Evolutionary conservation across 2,888 invertebrate genomes (phyloP), one percentile per base, ranked within the genome.

Genomic region (Halictus quadricinctus): DNA sequence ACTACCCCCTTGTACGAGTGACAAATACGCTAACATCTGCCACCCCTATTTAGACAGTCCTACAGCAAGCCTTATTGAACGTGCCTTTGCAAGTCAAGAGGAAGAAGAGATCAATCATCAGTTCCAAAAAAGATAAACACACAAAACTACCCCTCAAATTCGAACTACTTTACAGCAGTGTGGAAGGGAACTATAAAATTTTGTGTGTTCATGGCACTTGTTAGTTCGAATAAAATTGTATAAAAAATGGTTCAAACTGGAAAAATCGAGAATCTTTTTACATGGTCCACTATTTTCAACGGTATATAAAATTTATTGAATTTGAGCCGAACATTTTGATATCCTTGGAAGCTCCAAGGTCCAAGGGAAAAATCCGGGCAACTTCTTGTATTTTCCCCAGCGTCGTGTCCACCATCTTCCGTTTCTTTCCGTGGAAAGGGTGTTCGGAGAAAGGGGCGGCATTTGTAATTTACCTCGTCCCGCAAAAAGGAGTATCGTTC

Each of bases 401-500:
- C 7, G 13, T 29, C 64, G 64, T 7, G 29, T 64, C 29, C 64
- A 64, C 64, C 64, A 29, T 64, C 64, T 64, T 64, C 64, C 64
- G 64, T 64, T 64, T 64, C 64, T 43, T 43, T 13, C 46, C 13
- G 18, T 25, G 25, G 7, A 46, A 25, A 72, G 6, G n/a, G 46
- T n/a, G 46, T 72, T 72, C 5, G 13, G n/a, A 46, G 21, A n/a
- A 4, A 13, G 12, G 46, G 7, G 18, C 46, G 72, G 43, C 72
- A 72, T 25, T 41, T 46, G 72, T 72, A 50, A 73, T 73, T 73
- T 46, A 50, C 48, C 25, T 73, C 10, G 48, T 43, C 76, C 64
- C n/a, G 2, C 36, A 21, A 76, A 66, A 76, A n/a, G n/a, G 64
- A 13, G 64, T 69, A 76, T 66, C 76, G 66, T 21, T 46, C 64